Base-by-base conservation (phyloP, 1,140 invertebrate genomes). In the Lordiphosa stackelbergi region DNA sequence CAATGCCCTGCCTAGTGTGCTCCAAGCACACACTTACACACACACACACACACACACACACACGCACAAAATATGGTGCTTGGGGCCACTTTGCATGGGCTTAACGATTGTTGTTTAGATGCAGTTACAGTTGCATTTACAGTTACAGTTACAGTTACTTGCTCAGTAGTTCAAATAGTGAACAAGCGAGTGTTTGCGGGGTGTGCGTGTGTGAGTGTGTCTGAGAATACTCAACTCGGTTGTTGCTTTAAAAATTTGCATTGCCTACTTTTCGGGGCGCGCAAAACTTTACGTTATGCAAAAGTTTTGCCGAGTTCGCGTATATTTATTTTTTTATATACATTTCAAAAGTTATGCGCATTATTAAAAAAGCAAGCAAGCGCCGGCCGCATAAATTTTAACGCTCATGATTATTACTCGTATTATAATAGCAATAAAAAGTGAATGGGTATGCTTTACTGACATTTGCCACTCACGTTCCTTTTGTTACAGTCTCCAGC, bases 101-200 rank as follows among this genome's bases (percentile, higher is more conserved):
- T 74, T 78, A 74, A 78, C 62, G 61, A 70, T 81, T 74, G 74
- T 74, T 78, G 66, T 78, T 81, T 81, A 73, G 70, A 57, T 58
- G 66, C 75, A 79, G 75, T 71, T 65, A 65, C 73, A 73, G 69
- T 72, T 69, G 48, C 73, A 53, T 37, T 61, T 74, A 38, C 56
- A 59, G 65, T 51, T 65, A 38, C 56, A 59, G 65, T 51, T 65
- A 35, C 59, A 61, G 66, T 46, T 24, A 11, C 59, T 54, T 34
- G 54, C 69, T 53, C 48, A 42, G 48, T 38, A 38, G 38, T 45
- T 45, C 41, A 68, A 53, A 40, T 12, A 59, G 60, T 11, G 11
- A 4, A 28, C n/a, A 8, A 10, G 7, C 5, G 7, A 31, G 37
- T 1, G 11, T 22, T 9, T 31, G 35, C 10, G n/a, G 7, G 38